Base-by-base conservation (phyloP, 2,113 vertebrate genomes). In the Amblyopsis rosae region DNA sequence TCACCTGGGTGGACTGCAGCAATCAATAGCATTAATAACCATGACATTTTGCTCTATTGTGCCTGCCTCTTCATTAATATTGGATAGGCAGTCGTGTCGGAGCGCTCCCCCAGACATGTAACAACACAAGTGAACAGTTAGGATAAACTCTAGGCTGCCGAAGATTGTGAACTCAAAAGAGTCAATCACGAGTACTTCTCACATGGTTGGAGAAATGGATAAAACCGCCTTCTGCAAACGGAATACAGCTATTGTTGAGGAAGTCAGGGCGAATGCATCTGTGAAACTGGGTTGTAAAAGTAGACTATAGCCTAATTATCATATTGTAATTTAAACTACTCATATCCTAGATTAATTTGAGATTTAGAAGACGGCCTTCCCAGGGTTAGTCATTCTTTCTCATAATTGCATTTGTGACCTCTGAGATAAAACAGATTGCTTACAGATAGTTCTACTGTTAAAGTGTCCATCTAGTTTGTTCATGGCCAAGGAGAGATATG, bases 1-100 rank as follows among this genome's bases (percentile, higher is more conserved):
- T 10, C 55, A 60, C 75, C 65, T 56, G 12, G 26, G 56, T 62
- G 73, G 9, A 62, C 53, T 35, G 0, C 4, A 12, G 12, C 32
- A 68, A 84, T 82, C 77, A 62, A 82, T 86, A 66, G 51, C 53
- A 74, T 80, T 59, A 80, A 83, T 72, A 79, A 65, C 57, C 76
- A 65, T 60, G 71, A 75, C 71, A 62, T 33, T 19, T 60, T 69
- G 0, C 45, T 0, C 59, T 51, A 65, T 67, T 47, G 49, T 46
- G 56, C 58, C 69, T 77, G 59, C 50, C 58, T 77, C 45, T 68
- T 60, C 63, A 68, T 86, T 70, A 86, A 89, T 87, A 83, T 78
- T 86, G 81, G 51, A 85, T 76, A 12, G 55, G 32, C 50, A 35
- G 53, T 67, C 54, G 26, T 59, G 70, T 82, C 65, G 66, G 67